Base-by-base conservation (phyloP, 2,797 vertebrate species). In the Carapus acus region DNA sequence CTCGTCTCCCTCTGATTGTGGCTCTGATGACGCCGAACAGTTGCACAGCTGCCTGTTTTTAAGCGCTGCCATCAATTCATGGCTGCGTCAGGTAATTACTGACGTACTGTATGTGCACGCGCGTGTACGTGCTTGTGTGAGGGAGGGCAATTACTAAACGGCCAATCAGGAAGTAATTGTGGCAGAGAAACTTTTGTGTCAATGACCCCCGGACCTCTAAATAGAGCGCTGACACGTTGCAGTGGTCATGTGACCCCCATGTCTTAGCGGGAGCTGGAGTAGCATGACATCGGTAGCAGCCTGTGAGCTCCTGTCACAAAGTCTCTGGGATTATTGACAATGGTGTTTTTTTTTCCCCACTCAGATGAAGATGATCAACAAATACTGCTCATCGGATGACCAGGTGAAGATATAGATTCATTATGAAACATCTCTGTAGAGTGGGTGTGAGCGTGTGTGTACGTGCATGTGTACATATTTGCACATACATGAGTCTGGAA, bases 121-220 rank as follows among this genome's bases (percentile, higher is more conserved):
- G n/a, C n/a, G n/a, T n/a, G n/a, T n/a, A n/a, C n/a, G n/a, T n/a
- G n/a, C n/a, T n/a, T n/a, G n/a, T n/a, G n/a, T n/a, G n/a, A n/a
- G n/a, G 67, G 61, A 49, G 69, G 49, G 78, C 82, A 82, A 89
- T 84, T 87, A 74, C 86, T 85, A 83, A 85, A 87, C 58, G 80
- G 81, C 80, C 83, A 86, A 87, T 88, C 85, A 86, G 74, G 71
- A 71, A 68, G 75, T 84, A 77, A 86, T 87, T 87, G 85, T 87
- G 65, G 57, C 82, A 71, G 48, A 29, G 71, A 27, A 86, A 77
- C 73, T 78, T 83, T 82, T 80, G 74, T 82, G 80, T 79, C 79
- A 74, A 73, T 85, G 80, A 83, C 82, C 83, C 80, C 67, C 72
- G n/a, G 79, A 78, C 78, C 83, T 76, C 78, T 73, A 84, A 82